Percentiles rank a stretch among this genome's conserved stretches.
These are phyloP conservation scores for Xanthostigma xanthostigma DNA, from an alignment of 2,888 invertebrate genomes.

Conservation along the genomic window DNA sequence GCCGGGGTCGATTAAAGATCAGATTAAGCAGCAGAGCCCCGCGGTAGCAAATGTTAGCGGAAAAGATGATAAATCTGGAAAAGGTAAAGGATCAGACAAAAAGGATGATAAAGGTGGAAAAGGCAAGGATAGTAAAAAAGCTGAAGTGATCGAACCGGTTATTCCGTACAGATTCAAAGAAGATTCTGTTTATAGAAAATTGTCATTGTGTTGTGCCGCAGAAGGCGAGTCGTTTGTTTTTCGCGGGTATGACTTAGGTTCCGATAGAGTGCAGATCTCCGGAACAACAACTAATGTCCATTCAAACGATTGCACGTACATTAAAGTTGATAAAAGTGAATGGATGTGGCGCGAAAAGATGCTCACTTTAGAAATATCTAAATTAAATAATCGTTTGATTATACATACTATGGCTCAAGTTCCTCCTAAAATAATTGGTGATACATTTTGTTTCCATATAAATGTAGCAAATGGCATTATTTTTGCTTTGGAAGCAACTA, in stretches of 20 bases:
- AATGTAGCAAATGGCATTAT: slow-evolving; percentile 17
- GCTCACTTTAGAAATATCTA: slow-evolving; percentile 15
- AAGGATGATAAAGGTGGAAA: slow-evolving; percentile 3
- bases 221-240: slow-evolving; percentile 16
- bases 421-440: background rate
- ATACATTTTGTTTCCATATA: slow-evolving; percentile 18
- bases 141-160: background rate
- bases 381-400: slow-evolving; percentile 14
- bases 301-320: slow-evolving; percentile 18
- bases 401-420: slow-evolving; percentile 11
- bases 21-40: slow-evolving; percentile 2
- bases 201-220: slow-evolving; percentile 4
- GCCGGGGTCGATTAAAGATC: slow-evolving; percentile 19
- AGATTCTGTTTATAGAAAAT: background rate
- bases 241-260: slow-evolving; percentile 22
- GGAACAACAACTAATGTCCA: slow-evolving; percentile 14
- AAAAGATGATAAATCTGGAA: background rate
- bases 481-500: slow-evolving; percentile 11
- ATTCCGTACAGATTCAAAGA: background rate
- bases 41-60: background rate
- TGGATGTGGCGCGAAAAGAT: slow-evolving; percentile 17
- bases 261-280: slow-evolving; percentile 17
- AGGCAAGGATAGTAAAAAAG: slow-evolving; percentile 5
- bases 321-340: slow-evolving; percentile 16
- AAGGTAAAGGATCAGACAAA: background rate